Evolutionary conservation across 2,888 invertebrate genomes (phyloP), one percentile per base, ranked within the genome.

Genomic region (Dione vanillae): DNA sequence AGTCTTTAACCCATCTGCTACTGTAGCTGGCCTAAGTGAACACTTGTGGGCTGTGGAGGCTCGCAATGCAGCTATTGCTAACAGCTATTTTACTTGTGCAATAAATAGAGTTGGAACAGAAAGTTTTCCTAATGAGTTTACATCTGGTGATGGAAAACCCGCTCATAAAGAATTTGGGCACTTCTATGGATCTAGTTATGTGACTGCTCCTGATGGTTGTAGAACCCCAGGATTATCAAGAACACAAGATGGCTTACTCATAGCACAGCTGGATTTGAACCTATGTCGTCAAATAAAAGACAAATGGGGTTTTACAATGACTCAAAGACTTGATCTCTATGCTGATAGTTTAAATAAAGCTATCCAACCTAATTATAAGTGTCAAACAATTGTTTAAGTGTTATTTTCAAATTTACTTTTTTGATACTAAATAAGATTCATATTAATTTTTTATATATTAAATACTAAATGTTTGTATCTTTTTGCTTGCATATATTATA

Each of bases 1-100:
- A 76, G 99, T 99, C 0, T 99, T 99, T 88, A 99, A 99, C 90
- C 99, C 99, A 7, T 99, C 98, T n/a, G 99, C 99, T 1, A 99
- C 99, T 80, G 97, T 94, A 41, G 94, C 95, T 37, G 94, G 92
- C 0, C 85, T 96, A 9, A 98, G 98, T 89, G 99, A 99, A 87
- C 98, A 98, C 0, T 87, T 99, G 69, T 99, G 99, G 99, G 95
- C 96, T 3, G 95, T 99, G 71, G 99, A 99, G 92, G 99, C 99
- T 0, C 94, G 99, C 74, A 97, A 97, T 93, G 99, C 99, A 20
- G 99, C 99, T 1, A 97, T 99, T 76, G 99, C 99, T 0, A 99
- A 99, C 84, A 97, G 96, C 81, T 99, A 98, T 84, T 99, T 96
- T 83, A 97, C 99, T 0, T 98, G 97, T 84, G 98, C 97, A 43